These are phyloP conservation scores for Macrotis lagotis DNA, from an alignment of 2,113 vertebrate species.

Conservation along the genomic window DNA sequence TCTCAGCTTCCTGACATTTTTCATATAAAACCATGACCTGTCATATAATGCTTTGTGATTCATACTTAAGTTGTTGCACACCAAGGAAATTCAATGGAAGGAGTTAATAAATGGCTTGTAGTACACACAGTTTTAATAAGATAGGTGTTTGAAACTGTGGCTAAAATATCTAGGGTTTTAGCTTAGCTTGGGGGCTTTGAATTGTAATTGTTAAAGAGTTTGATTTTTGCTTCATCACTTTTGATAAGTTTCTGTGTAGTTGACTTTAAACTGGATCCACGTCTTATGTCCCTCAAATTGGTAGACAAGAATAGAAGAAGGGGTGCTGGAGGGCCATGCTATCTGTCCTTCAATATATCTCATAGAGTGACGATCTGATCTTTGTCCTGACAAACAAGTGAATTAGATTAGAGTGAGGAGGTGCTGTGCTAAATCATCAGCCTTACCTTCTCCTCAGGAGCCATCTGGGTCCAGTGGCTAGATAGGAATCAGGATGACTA, in stretches of 20 bases:
- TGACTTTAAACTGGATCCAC: not conserved
- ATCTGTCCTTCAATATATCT: not conserved
- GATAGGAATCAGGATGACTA: too few relatives aligned
- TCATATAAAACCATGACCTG: not conserved
- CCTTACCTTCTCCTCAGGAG: too few relatives aligned
- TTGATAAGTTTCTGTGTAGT: not conserved
- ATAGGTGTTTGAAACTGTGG: not conserved
- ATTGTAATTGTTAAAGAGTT: not conserved
- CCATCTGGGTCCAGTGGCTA: too few relatives aligned
- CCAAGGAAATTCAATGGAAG: not conserved
- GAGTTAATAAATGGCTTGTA: not conserved
- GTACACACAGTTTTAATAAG: not conserved
- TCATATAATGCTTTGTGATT: not conserved
- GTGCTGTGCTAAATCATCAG: too few relatives aligned
- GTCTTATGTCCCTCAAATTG: not conserved
- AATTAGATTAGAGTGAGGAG: too few relatives aligned
- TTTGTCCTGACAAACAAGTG: too few relatives aligned
- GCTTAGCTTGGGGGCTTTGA: not conserved
- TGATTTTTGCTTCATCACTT: not conserved
- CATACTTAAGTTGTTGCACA: not conserved
- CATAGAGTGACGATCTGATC: not conserved
- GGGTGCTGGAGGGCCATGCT: not conserved
- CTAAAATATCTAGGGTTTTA: not conserved
- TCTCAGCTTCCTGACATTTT: not conserved
- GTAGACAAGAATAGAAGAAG: not conserved